Conservation (phyloP, 30 jellyfish, hydroid and myxozoan species). For the Hydractinia echinata region DNA sequence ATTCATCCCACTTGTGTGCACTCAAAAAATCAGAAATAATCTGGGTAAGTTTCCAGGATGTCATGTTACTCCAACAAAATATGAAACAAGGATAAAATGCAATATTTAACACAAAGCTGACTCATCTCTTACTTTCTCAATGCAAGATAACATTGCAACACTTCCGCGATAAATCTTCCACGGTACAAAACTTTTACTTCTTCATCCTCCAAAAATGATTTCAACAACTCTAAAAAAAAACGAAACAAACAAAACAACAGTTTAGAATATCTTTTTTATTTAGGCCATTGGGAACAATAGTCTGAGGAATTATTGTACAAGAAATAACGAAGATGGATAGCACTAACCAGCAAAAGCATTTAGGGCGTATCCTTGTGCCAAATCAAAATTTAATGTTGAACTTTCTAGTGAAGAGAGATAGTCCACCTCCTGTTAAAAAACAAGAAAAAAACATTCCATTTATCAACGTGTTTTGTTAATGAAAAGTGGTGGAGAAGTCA, state of each 20-base stretch:
- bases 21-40: too few species aligned
- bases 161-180: conserved; percentile 56
- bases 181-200: conserved; percentile 47
- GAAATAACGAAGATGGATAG: neutral
- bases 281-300: conserved; percentile 2
- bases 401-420: conserved; percentile 49
- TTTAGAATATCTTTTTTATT: too few species aligned
- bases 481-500: neutral
- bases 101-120: too few species aligned
- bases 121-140: conserved; percentile 55
- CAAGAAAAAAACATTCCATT: neutral
- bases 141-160: conserved; percentile 71
- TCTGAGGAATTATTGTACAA: neutral
- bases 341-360: conserved; percentile 76
- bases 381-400: conserved; percentile 55
- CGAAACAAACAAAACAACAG: neutral
- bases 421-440: conserved; percentile 55
- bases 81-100: too few species aligned
- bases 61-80: too few species aligned
- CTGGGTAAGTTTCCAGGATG: too few species aligned
- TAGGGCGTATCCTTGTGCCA: conserved; percentile 82
- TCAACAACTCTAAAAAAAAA: conserved; percentile 48
- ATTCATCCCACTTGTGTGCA: too few species aligned
- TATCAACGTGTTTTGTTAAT: neutral
- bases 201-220: conserved; percentile 79